phyloP scores from a whole-genome alignment of 2,888 invertebrate genomes.

The Brachyptera risi region DNA sequence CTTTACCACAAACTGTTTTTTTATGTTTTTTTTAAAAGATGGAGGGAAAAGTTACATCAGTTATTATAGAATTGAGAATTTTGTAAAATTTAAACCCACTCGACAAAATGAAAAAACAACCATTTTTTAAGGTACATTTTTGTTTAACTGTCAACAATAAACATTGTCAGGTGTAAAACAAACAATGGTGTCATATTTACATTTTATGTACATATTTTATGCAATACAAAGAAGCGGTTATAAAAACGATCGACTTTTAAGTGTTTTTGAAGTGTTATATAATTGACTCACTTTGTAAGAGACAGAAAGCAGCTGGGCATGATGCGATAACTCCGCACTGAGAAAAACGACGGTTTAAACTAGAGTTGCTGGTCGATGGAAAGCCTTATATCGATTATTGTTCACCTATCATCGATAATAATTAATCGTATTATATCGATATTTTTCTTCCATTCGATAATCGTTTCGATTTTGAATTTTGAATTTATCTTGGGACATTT shows the following conservation, averaged over 20 bases:
- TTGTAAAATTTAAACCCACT: constrained; percentile 28
- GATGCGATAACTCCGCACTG: background rate
- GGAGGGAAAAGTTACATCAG: constrained; percentile 31
- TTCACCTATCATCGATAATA: too few relatives aligned
- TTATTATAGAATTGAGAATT: constrained; percentile 20
- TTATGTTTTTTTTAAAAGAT: constrained; percentile 47
- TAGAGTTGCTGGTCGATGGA: too few relatives aligned
- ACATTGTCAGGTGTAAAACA: constrained; percentile 39
- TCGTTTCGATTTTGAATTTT: too few relatives aligned
- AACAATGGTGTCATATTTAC: constrained; percentile 38
- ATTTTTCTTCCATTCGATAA: too few relatives aligned
- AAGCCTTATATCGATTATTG: too few relatives aligned
- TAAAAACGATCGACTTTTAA: constrained; percentile 36
- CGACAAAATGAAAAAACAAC: constrained; percentile 37
- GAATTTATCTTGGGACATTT: too few relatives aligned
- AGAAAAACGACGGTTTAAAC: too few relatives aligned
- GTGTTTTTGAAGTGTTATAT: too few relatives aligned
- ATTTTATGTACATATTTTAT: constrained; percentile 37
- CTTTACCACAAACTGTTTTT: too few relatives aligned
- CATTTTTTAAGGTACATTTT: constrained; percentile 34
- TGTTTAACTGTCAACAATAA: constrained; percentile 39
- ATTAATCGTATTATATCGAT: too few relatives aligned
- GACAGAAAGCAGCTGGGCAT: background rate
- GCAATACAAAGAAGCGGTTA: constrained; percentile 38
- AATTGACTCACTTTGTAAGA: constrained; percentile 36